These are phyloP conservation scores for Paramisgurnus dabryanus DNA, from an alignment of 2,113 vertebrate species.

Conservation along the genomic window DNA sequence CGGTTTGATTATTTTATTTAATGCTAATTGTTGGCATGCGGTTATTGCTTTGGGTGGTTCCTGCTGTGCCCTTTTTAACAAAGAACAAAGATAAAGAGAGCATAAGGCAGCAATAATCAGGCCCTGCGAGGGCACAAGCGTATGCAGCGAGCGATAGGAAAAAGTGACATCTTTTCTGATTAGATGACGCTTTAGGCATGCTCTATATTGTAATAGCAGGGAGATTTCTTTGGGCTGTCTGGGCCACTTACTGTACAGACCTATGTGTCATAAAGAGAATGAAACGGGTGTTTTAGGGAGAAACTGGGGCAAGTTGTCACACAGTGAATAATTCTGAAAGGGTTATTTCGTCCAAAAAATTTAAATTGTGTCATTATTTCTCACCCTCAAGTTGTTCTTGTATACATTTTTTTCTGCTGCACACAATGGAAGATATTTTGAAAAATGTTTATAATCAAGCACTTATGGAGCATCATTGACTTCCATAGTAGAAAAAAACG, in stretches of 20 bases:
- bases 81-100: constrained; percentile 34
- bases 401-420: no score
- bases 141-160: constrained; percentile 23
- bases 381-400: no score
- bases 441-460: no score
- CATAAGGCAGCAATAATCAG: constrained; percentile 43
- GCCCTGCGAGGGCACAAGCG: constrained; percentile 28
- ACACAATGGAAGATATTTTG: no score
- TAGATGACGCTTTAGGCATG: constrained; percentile 45
- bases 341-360: no score
- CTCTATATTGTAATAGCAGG: constrained; percentile 45
- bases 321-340: neutral
- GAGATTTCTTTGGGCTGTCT: constrained; percentile 57
- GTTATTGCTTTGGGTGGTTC: constrained; percentile 18
- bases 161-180: constrained; percentile 54
- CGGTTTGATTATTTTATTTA: constrained; percentile 30
- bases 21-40: constrained; percentile 16
- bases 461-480: no score
- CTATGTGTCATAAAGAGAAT: constrained; percentile 56
- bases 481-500: no score
- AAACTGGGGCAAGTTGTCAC: constrained; percentile 29
- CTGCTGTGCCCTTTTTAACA: constrained; percentile 18
- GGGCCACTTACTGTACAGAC: constrained; percentile 57
- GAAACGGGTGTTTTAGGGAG: neutral
- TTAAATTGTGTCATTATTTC: no score